These are phyloP conservation scores for Neoaliturus tenellus DNA, from an alignment of 2,888 invertebrate genomes.

Conservation along the genomic window DNA sequence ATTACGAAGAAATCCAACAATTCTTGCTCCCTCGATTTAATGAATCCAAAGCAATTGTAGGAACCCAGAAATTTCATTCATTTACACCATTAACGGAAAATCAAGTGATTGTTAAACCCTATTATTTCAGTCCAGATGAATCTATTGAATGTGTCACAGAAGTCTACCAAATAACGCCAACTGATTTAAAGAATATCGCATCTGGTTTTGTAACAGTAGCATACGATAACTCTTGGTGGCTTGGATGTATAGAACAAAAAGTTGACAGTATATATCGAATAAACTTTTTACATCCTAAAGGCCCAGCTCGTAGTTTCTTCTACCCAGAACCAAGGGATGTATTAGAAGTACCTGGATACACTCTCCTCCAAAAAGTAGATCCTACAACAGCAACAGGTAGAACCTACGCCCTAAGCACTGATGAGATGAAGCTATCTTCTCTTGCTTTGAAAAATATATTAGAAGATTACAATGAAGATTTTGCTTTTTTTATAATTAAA, in stretches of 20 bases:
- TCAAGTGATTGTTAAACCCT: neutral
- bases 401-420: neutral
- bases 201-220: slow-evolving; percentile 11
- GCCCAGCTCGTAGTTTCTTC: neutral
- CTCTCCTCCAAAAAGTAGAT: neutral
- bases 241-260: neutral
- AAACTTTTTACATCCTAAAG: slow-evolving; percentile 18
- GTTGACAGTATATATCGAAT: neutral
- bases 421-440: neutral
- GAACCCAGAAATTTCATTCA: slow-evolving; percentile 34
- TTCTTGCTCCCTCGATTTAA: neutral
- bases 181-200: neutral
- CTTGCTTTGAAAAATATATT: neutral
- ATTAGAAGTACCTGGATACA: neutral
- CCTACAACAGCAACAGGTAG: slow-evolving; percentile 32
- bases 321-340: slow-evolving; percentile 7
- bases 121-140: neutral
- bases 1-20: neutral
- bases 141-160: neutral
- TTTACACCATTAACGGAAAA: neutral
- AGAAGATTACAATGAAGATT: neutral
- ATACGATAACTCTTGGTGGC: slow-evolving; percentile 34
- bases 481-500: too few species aligned
- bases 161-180: neutral
- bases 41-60: neutral